Percentiles rank a stretch among this genome's conserved stretches.
Evolutionary conservation across 2,113 vertebrate genomes (phyloP).

Genomic region (Sapayoa aenigma): DNA sequence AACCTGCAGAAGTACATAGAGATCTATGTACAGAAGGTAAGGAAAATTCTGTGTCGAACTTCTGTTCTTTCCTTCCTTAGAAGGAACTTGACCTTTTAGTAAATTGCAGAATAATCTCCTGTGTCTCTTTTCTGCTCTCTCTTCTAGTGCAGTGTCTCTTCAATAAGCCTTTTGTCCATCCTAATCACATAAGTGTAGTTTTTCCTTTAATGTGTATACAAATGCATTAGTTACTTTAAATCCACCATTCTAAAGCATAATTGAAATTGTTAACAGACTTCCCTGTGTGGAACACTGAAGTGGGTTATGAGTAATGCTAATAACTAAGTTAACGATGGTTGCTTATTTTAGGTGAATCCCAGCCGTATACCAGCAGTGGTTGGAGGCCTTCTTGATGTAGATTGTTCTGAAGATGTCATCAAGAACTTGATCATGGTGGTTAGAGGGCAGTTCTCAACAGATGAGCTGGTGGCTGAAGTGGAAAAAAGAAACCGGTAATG

Average conservation of each 20-base stretch:
- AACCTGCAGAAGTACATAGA: conserved; percentile 95
- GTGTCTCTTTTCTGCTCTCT: neutral
- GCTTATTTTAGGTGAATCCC: conserved; percentile 84
- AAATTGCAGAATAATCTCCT: neutral
- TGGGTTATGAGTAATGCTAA: neutral
- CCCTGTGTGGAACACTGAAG: neutral
- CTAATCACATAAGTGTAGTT: neutral
- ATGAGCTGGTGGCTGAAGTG: conserved; percentile 90
- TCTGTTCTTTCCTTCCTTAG: neutral
- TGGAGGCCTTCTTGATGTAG: conserved; percentile 90
- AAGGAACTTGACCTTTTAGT: neutral
- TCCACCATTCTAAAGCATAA: neutral
- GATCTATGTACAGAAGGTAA: conserved; percentile 93
- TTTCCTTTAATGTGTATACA: neutral
- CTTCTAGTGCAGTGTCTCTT: neutral
- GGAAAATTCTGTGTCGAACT: neutral
- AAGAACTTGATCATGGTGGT: conserved; percentile 92
- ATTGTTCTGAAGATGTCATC: conserved; percentile 92
- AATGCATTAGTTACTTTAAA: neutral
- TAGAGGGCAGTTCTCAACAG: conserved; percentile 91
- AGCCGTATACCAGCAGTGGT: conserved; percentile 89
- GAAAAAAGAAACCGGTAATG: conserved; percentile 91
- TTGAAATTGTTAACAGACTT: neutral
- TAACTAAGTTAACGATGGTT: neutral
- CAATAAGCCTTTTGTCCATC: neutral